Conservation (phyloP, 2,113 vertebrate species). For the Machaerirhynchus nigripectus region DNA sequence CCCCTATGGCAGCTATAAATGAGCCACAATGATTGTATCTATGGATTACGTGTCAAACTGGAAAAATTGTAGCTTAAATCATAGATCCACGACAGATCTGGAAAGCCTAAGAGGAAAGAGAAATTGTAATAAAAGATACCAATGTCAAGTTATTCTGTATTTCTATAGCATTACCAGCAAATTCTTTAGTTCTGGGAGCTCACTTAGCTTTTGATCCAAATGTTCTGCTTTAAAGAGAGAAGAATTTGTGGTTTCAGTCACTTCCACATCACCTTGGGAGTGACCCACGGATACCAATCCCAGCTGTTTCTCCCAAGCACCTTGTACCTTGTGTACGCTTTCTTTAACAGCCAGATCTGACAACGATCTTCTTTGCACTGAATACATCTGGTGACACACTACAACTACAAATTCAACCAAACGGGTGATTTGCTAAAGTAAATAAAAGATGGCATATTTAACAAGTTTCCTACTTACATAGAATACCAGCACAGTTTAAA, state of each 20-base stretch:
- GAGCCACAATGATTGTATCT: conserved; percentile 54
- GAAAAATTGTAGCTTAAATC: conserved; percentile 66
- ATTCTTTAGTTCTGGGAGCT: neutral
- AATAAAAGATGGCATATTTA: neutral
- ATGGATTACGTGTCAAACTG: conserved; percentile 66
- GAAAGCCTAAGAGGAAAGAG: neutral
- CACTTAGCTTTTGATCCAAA: neutral
- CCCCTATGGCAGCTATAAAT: neutral
- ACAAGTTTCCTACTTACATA: neutral
- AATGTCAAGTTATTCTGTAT: conserved; percentile 6
- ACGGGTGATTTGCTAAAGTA: neutral
- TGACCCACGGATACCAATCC: neutral
- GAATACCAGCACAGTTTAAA: neutral
- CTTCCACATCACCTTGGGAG: neutral
- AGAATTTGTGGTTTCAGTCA: neutral
- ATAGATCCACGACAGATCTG: conserved; percentile 20
- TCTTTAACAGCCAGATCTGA: neutral
- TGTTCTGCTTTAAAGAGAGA: neutral
- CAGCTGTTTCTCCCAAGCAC: neutral
- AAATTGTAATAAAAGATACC: neutral
- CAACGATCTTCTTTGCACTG: neutral
- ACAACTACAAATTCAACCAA: neutral
- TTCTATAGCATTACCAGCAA: neutral
- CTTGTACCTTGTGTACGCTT: neutral
- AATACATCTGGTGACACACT: neutral